A percentile compares a stretch with the other conserved stretches of the same genome.
phyloP scores from a whole-genome alignment of 2,113 vertebrate species.

The Datnioides undecimradiatus region DNA sequence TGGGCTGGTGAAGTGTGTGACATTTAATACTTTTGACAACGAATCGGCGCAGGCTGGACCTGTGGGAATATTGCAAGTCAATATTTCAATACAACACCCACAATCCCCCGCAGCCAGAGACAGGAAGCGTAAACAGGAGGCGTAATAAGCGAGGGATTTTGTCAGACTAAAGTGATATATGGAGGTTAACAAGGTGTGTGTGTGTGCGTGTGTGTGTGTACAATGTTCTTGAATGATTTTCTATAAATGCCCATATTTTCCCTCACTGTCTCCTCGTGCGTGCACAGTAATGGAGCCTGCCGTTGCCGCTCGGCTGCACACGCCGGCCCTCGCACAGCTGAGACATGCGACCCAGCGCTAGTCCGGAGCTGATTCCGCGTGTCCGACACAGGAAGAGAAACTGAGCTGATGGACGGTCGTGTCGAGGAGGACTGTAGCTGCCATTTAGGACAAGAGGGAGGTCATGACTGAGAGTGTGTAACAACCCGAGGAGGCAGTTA shows the following conservation, averaged over 20 bases:
- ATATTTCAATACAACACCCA: constrained; percentile 76
- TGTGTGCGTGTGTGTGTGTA: constrained; percentile 10
- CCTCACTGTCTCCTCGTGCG: background rate
- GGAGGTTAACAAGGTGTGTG: constrained; percentile 57
- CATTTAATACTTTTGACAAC: constrained; percentile 71
- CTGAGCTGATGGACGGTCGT: too few relatives aligned
- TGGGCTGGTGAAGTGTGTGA: constrained; percentile 49
- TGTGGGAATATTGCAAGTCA: constrained; percentile 61
- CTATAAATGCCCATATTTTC: background rate
- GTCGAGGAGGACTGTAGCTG: too few relatives aligned
- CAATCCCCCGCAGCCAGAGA: constrained; percentile 62
- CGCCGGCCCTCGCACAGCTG: background rate
- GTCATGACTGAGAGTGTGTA: background rate
- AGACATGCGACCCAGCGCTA: background rate
- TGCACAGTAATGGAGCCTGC: background rate
- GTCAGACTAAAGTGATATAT: constrained; percentile 52
- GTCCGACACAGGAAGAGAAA: too few relatives aligned
- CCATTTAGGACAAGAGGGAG: background rate
- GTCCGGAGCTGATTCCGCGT: too few relatives aligned
- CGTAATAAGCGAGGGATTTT: constrained; percentile 54
- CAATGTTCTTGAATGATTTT: constrained; percentile 27
- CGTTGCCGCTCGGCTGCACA: background rate
- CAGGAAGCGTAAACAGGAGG: constrained; percentile 64
- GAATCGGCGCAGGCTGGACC: constrained; percentile 24
- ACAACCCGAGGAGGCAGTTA: background rate